Conservation (phyloP, 2,888 invertebrate genomes). For the Noctua janthina region DNA sequence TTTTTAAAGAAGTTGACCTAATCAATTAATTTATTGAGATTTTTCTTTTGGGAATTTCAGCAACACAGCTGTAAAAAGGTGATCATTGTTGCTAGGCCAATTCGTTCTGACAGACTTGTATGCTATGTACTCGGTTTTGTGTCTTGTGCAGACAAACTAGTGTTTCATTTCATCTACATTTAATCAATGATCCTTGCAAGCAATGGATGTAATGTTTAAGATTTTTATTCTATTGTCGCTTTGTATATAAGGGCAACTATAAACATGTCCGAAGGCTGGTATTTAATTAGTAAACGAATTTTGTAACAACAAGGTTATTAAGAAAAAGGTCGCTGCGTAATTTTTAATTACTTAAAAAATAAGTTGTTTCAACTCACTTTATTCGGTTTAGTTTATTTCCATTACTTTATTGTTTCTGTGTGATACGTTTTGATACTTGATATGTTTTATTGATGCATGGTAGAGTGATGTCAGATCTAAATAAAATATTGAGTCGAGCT, state of each 20-base stretch:
- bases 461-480: constrained; percentile 37
- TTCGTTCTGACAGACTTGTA: constrained; percentile 1
- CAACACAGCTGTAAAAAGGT: constrained; percentile 1
- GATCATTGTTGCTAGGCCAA: constrained; percentile 27
- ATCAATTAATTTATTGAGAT: constrained; percentile 17
- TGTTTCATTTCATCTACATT: neutral
- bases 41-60: constrained; percentile 21
- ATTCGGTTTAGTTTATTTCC: constrained; percentile 55
- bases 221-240: constrained; percentile 49
- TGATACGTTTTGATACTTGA: constrained; percentile 39
- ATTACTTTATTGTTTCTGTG: constrained; percentile 49
- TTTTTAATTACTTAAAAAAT: constrained; percentile 54
- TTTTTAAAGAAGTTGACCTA: constrained; percentile 24
- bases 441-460: constrained; percentile 40
- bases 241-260: constrained; percentile 62
- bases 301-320: constrained; percentile 59
- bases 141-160: neutral
- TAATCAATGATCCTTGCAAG: constrained; percentile 4
- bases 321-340: constrained; percentile 62
- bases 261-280: constrained; percentile 67
- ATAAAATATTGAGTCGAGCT: constrained; percentile 52
- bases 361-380: constrained; percentile 60
- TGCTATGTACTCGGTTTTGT: neutral
- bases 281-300: constrained; percentile 61
- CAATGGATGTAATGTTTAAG: constrained; percentile 37